Percentiles rank a stretch among this genome's conserved stretches.
phyloP scores from a whole-genome alignment of 2,797 vertebrate species.

The Syncerus caffer region DNA sequence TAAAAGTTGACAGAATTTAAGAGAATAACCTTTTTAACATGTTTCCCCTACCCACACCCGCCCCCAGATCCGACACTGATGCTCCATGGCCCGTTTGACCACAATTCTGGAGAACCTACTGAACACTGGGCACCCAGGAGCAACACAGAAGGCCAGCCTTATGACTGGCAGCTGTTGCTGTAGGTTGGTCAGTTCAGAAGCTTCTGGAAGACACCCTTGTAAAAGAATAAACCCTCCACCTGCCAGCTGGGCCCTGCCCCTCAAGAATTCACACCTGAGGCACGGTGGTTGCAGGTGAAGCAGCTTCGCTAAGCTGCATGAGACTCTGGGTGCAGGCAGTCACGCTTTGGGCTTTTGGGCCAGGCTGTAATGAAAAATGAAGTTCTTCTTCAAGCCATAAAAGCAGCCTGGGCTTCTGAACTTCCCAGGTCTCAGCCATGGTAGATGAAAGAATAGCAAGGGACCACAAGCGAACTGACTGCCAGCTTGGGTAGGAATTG shows the following conservation, averaged over 20 bases:
- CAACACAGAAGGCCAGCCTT: neutral
- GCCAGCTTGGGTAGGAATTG: neutral
- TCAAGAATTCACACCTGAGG: neutral
- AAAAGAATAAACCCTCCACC: neutral
- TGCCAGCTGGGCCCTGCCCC: neutral
- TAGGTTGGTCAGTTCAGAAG: neutral
- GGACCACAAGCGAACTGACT: too few species aligned
- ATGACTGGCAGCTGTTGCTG: neutral
- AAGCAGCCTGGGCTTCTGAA: neutral
- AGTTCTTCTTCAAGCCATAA: neutral
- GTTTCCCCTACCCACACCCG: neutral
- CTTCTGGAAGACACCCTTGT: neutral
- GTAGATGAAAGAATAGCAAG: neutral
- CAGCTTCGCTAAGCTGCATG: neutral
- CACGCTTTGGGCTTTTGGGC: neutral
- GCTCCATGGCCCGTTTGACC: neutral
- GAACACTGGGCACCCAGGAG: neutral
- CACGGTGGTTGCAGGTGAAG: neutral
- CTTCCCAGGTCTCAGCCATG: neutral
- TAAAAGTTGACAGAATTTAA: neutral
- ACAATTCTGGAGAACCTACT: neutral
- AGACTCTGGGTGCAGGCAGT: neutral
- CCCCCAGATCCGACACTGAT: neutral
- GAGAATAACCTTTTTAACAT: neutral
- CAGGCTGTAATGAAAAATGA: neutral